Percentiles rank a stretch among this genome's conserved stretches.
Evolutionary conservation across 64 coral and sea anemone species (phyloP).

Genomic region (Montipora efflorescens): DNA sequence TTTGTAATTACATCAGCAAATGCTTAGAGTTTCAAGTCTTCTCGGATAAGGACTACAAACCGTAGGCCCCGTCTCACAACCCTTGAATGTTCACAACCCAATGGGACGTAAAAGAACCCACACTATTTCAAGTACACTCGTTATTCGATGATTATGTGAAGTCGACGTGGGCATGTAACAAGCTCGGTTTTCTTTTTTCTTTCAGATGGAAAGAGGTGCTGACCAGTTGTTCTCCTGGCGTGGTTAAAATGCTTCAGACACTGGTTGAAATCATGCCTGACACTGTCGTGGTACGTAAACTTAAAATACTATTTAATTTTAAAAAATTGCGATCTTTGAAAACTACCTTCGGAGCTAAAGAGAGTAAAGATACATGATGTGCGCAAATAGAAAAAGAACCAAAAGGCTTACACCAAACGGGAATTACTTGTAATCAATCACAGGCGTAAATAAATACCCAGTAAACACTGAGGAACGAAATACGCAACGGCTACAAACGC

Average conservation of each 20-base stretch:
- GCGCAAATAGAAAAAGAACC: not conserved
- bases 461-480: no score
- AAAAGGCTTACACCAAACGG: no score
- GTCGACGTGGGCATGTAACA: not conserved
- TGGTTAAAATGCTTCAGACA: constrained; percentile 61
- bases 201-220: constrained; percentile 83
- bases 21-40: no score
- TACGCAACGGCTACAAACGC: not conserved
- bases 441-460: no score
- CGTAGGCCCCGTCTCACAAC: no score
- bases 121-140: no score
- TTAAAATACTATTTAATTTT: not conserved
- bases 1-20: no score
- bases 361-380: not conserved
- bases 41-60: no score
- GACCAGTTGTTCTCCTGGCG: constrained; percentile 67
- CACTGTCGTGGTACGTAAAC: constrained; percentile 64
- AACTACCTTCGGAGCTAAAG: not conserved
- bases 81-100: no score
- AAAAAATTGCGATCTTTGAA: not conserved
- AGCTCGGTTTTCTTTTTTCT: not conserved
- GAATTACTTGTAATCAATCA: no score
- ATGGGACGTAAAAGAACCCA: no score
- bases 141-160: no score
- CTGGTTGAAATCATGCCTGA: constrained; percentile 85